Percentiles rank a stretch among this genome's conserved stretches.
These are phyloP conservation scores for Prolemur simus DNA, from an alignment of 2,113 vertebrate genomes.

Conservation along the genomic window DNA sequence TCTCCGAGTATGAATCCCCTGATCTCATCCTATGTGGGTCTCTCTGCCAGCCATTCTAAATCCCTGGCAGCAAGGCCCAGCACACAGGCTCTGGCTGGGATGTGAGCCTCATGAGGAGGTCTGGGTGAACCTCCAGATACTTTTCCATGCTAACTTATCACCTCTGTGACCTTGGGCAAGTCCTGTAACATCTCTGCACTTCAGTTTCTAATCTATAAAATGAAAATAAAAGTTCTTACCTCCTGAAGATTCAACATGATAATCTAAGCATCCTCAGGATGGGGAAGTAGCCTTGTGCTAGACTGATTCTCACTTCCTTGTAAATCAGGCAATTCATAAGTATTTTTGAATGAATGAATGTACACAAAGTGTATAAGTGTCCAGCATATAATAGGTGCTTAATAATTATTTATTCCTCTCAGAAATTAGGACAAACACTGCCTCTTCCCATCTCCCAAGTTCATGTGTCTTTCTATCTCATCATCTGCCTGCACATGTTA, in stretches of 20 bases:
- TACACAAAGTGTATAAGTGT: neutral
- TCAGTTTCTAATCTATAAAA: constrained; percentile 5
- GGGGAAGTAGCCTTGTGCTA: neutral
- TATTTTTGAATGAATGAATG: neutral
- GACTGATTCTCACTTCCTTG: neutral
- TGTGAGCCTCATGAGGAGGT: neutral
- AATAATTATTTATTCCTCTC: neutral
- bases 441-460: neutral
- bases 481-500: neutral
- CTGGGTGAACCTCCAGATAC: neutral
- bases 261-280: neutral
- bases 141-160: neutral
- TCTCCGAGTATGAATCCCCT: constrained; percentile 4
- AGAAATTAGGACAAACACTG: neutral
- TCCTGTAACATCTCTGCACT: neutral
- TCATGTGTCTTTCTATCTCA: neutral
- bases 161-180: neutral
- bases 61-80: neutral
- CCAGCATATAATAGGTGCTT: neutral
- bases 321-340: neutral
- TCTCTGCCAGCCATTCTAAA: neutral
- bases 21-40: neutral
- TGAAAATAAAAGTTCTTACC: neutral
- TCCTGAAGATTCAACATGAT: neutral
- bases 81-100: neutral